phyloP scores from a whole-genome alignment of 2,113 vertebrate genomes.

The Willisornis vidua region DNA sequence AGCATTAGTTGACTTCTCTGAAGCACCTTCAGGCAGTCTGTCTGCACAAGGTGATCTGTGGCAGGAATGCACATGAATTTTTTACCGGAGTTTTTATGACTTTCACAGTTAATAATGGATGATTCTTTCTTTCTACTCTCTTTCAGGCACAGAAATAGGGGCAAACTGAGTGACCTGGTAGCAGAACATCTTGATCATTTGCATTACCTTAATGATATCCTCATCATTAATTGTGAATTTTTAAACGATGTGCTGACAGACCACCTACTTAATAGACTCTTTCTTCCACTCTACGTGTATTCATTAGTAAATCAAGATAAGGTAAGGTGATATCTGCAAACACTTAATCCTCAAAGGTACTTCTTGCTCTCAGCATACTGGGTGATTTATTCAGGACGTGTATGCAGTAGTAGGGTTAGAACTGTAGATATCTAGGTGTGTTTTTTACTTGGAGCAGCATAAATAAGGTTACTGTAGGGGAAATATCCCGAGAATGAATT shows the following conservation, averaged over 20 bases:
- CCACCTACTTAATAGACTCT: slow-evolving; percentile 95
- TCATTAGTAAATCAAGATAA: slow-evolving; percentile 89
- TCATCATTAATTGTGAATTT: slow-evolving; percentile 98
- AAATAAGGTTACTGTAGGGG: neutral
- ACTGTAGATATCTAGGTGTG: neutral
- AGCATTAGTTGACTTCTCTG: neutral
- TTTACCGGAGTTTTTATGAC: neutral
- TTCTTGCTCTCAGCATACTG: neutral
- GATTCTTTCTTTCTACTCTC: neutral
- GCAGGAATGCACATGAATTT: neutral
- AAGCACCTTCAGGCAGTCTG: neutral
- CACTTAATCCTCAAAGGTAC: neutral
- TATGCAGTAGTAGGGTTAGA: neutral
- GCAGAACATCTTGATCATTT: slow-evolving; percentile 97
- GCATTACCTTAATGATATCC: slow-evolving; percentile 98
- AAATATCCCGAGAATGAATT: neutral
- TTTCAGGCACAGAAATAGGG: slow-evolving; percentile 91
- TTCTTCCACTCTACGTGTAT: slow-evolving; percentile 95
- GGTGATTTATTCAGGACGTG: neutral
- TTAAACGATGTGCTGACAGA: slow-evolving; percentile 97
- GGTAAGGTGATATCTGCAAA: slow-evolving; percentile 62
- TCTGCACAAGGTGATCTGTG: neutral
- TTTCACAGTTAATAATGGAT: neutral
- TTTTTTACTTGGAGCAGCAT: neutral
- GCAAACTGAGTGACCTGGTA: slow-evolving; percentile 95